A percentile compares a stretch with the other conserved stretches of the same genome.
These are phyloP conservation scores for Rhagophthalmus giganteus DNA, from an alignment of 2,888 invertebrate species.

Conservation along the genomic window DNA sequence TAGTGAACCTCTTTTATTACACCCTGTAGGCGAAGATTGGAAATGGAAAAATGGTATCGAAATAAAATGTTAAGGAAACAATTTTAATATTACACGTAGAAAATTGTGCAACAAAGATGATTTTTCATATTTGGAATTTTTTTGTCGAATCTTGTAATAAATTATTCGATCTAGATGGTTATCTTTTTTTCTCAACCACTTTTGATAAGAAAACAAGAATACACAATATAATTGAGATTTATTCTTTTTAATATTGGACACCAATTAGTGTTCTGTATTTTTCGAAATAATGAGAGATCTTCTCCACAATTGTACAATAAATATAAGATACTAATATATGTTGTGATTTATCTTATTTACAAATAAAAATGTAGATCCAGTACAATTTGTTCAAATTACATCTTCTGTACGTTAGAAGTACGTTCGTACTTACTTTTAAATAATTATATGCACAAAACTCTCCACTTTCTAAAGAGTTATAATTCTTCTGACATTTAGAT, in stretches of 20 bases:
- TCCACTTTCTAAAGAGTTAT: not conserved
- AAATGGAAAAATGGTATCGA: not conserved
- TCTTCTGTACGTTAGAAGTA: slow-evolving; percentile 5
- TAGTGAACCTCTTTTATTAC: too few relatives aligned
- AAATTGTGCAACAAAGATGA: too few relatives aligned
- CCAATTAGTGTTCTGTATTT: slow-evolving; percentile 21
- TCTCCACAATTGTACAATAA: slow-evolving; percentile 26
- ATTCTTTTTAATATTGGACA: slow-evolving; percentile 17
- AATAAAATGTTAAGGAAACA: too few relatives aligned
- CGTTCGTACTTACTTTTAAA: too few relatives aligned
- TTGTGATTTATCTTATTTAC: slow-evolving; percentile 22
- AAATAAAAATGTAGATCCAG: slow-evolving; percentile 15
- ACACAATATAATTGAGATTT: slow-evolving; percentile 20
- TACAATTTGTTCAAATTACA: not conserved
- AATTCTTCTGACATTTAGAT: slow-evolving; percentile 9
- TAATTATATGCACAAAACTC: too few relatives aligned
- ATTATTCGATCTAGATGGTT: not conserved
- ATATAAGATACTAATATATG: slow-evolving; percentile 27
- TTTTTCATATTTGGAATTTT: not conserved
- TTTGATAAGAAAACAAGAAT: not conserved
- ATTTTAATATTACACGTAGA: too few relatives aligned
- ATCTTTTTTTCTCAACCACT: too few relatives aligned
- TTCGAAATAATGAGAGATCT: slow-evolving; percentile 15
- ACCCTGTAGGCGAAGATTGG: too few relatives aligned
- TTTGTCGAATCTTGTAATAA: not conserved